phyloP scores from a whole-genome alignment of 2,797 vertebrate genomes.

The Amblyraja radiata region DNA sequence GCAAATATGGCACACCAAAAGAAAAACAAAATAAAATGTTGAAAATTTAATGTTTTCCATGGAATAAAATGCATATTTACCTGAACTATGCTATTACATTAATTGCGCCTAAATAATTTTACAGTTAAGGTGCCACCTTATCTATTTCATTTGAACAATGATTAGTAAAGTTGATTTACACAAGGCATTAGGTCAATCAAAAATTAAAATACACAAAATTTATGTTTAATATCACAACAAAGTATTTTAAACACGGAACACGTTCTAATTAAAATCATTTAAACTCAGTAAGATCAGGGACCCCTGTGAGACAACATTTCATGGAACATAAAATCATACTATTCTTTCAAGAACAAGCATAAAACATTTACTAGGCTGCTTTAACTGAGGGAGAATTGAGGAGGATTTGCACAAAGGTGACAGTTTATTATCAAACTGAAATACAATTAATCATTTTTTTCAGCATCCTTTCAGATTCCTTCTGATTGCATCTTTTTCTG shows the following conservation, averaged over 20 bases:
- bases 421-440: slow-evolving; percentile 10
- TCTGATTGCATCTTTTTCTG: slow-evolving; percentile 76
- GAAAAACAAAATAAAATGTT: slow-evolving; percentile 13
- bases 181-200: neutral
- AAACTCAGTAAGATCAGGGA: slow-evolving; percentile 15
- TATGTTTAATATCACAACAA: slow-evolving; percentile 19
- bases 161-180: slow-evolving; percentile 4
- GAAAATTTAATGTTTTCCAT: neutral
- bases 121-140: neutral
- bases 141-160: slow-evolving; percentile 13
- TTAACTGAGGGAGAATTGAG: neutral
- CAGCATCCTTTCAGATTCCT: slow-evolving; percentile 45
- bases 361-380: slow-evolving; percentile 3
- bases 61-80: neutral
- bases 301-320: slow-evolving; percentile 4
- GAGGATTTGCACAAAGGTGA: slow-evolving; percentile 21
- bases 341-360: slow-evolving; percentile 27
- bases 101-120: slow-evolving; percentile 13
- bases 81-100: neutral
- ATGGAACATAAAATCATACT: slow-evolving; percentile 23
- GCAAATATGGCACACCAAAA: neutral
- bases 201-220: slow-evolving; percentile 26
- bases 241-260: neutral
- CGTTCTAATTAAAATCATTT: slow-evolving; percentile 25
- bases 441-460: neutral